A percentile compares a stretch with the other conserved stretches of the same genome.
Evolutionary conservation across 92 coral and sea anemone genomes (phyloP).

Genomic region (Zoanthus sansibaricus): DNA sequence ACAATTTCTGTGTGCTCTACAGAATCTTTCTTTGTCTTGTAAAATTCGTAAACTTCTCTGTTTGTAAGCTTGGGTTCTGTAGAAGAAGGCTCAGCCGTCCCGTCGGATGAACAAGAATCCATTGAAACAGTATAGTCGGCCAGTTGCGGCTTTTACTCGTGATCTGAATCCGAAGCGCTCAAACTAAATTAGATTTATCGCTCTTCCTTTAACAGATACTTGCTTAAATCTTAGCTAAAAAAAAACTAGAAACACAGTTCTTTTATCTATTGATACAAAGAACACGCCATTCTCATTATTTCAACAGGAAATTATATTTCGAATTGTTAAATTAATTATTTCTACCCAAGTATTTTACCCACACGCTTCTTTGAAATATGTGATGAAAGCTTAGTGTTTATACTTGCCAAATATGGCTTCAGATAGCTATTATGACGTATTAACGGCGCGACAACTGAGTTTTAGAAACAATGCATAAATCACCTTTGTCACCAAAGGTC

Average conservation of each 20-base stretch:
- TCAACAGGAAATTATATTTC: conserved; percentile 8
- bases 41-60: conserved; percentile 23
- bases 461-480: conserved; percentile 27
- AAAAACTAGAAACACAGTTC: conserved; percentile 12
- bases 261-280: not conserved
- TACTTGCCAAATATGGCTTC: conserved; percentile 14
- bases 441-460: conserved; percentile 7
- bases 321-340: not conserved
- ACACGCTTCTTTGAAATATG: conserved; percentile 12
- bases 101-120: conserved; percentile 23
- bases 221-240: conserved; percentile 9
- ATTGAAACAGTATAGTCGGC: conserved; percentile 28
- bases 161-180: conserved; percentile 12
- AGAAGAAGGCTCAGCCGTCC: conserved; percentile 17
- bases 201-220: conserved; percentile 12
- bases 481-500: conserved; percentile 20
- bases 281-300: not conserved
- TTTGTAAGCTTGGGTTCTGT: conserved; percentile 17
- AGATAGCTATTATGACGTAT: conserved; percentile 4
- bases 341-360: not conserved
- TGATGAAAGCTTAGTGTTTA: conserved; percentile 9
- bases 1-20: conserved; percentile 28
- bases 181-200: conserved; percentile 6
- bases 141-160: not conserved
- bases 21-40: conserved; percentile 15